These are phyloP conservation scores for Crossaster papposus DNA, from an alignment of 53 echinoderm and acorn worm species.

Conservation along the genomic window DNA sequence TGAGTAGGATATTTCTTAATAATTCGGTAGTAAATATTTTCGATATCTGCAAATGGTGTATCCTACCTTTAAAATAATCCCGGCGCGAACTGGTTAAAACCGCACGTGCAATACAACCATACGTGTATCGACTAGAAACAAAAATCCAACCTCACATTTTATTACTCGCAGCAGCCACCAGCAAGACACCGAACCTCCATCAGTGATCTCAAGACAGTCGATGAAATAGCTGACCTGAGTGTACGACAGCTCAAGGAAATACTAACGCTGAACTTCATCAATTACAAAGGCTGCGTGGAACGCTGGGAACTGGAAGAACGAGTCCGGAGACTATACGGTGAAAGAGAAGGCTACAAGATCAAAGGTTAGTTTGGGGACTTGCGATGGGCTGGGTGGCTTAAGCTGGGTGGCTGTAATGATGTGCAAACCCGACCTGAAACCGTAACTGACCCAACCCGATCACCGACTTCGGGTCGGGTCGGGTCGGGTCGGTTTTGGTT, in stretches of 20 bases:
- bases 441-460: no score
- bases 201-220: slow-evolving; percentile 71
- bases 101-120: no score
- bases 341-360: slow-evolving; percentile 69
- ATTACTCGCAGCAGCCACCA: slow-evolving; percentile 22
- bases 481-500: no score
- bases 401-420: neutral
- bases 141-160: neutral
- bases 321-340: slow-evolving; percentile 79
- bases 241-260: slow-evolving; percentile 91
- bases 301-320: slow-evolving; percentile 86
- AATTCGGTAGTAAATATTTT: no score
- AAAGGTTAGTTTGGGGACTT: slow-evolving; percentile 57
- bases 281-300: slow-evolving; percentile 97
- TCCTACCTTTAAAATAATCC: no score
- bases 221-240: slow-evolving; percentile 72
- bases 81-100: no score
- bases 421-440: no score
- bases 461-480: neutral
- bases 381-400: neutral
- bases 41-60: no score
- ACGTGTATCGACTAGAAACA: no score
- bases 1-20: no score
- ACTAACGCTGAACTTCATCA: slow-evolving; percentile 83
- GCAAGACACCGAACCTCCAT: slow-evolving; percentile 82